Percentiles rank a stretch among this genome's conserved stretches.
Evolutionary conservation across 2,888 invertebrate species (phyloP).

Genomic region (Mimas tiliae): DNA sequence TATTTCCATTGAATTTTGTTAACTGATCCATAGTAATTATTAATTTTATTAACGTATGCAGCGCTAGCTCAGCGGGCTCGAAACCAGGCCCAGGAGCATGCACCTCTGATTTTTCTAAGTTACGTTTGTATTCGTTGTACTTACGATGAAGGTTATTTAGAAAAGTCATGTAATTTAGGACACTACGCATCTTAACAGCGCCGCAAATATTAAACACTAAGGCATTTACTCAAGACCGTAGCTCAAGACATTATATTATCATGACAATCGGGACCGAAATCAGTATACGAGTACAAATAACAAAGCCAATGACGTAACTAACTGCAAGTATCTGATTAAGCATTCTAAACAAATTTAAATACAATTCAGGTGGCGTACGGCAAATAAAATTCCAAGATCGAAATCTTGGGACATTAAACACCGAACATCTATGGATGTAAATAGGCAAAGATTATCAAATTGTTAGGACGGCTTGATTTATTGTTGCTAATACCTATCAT

Average conservation of each 20-base stretch:
- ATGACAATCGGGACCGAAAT: neutral
- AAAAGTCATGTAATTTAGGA: too few species aligned
- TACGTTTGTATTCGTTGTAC: too few species aligned
- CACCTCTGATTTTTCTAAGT: too few species aligned
- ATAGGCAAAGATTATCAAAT: constrained; percentile 13
- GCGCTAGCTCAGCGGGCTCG: too few species aligned
- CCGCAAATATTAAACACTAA: too few species aligned
- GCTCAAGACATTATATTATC: constrained; percentile 13
- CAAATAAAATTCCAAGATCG: constrained; percentile 21
- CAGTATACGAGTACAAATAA: constrained; percentile 3
- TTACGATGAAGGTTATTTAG: too few species aligned
- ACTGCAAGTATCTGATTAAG: constrained; percentile 4
- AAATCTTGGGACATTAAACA: constrained; percentile 17
- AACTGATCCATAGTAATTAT: too few species aligned
- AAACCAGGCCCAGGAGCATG: too few species aligned
- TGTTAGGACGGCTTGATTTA: neutral
- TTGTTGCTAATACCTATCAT: neutral
- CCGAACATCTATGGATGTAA: neutral
- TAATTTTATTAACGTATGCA: too few species aligned
- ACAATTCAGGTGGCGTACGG: constrained; percentile 16
- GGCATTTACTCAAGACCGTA: too few species aligned
- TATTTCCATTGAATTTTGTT: too few species aligned
- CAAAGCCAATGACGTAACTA: constrained; percentile 13
- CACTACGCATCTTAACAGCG: too few species aligned
- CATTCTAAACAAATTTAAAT: constrained; percentile 22